Evolutionary conservation across 2,888 invertebrate species (phyloP).

Genomic region (Toxonevra muliebris): DNA sequence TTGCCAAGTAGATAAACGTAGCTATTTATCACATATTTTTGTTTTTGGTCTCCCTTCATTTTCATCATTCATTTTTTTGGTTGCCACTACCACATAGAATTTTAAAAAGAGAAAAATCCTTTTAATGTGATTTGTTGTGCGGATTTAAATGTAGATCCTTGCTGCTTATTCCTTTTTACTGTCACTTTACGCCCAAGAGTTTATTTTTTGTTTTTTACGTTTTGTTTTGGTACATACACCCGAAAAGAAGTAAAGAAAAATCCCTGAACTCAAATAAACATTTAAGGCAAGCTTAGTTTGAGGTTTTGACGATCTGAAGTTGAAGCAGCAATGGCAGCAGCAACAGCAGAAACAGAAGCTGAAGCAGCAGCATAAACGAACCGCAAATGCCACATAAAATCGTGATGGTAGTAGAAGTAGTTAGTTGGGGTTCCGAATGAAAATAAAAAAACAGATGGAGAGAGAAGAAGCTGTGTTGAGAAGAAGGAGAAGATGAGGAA

Average conservation of each 20-base stretch:
- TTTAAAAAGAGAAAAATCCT: conserved; percentile 14
- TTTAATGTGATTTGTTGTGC: conserved; percentile 23
- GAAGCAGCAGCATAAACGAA: neutral
- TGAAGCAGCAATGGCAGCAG: conserved; percentile 7
- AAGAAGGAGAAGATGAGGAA: neutral
- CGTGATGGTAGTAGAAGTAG: neutral
- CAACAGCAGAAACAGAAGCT: neutral
- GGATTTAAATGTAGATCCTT: conserved; percentile 16
- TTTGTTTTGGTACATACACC: neutral
- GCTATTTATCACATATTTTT: conserved; percentile 11
- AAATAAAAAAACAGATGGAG: too few relatives aligned
- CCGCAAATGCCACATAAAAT: conserved; percentile 1
- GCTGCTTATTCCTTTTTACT: neutral
- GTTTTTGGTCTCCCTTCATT: neutral
- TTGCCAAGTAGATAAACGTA: conserved; percentile 11
- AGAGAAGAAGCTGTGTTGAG: neutral
- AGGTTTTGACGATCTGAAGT: conserved; percentile 17
- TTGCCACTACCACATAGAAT: neutral
- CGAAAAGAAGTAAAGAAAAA: neutral
- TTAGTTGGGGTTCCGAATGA: neutral
- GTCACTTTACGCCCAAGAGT: conserved; percentile 17
- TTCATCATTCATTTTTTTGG: neutral
- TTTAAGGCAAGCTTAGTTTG: conserved; percentile 27
- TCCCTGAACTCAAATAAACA: conserved; percentile 26
- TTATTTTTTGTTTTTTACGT: conserved; percentile 6